These are phyloP conservation scores for Hemibagrus wyckioides DNA, from an alignment of 2,113 vertebrate genomes.

Conservation along the genomic window DNA sequence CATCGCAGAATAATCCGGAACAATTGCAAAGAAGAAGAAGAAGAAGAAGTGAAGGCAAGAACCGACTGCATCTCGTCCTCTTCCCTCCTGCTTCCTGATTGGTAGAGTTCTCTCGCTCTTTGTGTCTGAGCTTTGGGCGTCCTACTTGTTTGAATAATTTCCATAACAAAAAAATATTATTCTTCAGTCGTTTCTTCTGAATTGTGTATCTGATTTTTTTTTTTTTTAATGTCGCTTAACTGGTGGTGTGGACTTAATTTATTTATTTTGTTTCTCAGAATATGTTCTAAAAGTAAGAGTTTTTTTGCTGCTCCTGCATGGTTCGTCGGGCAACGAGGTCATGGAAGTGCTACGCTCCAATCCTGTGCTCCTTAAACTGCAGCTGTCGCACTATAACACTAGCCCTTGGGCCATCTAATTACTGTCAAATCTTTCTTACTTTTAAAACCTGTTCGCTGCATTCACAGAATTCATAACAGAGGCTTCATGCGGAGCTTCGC, in stretches of 20 bases:
- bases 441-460: background rate
- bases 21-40: constrained; percentile 6
- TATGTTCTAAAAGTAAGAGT: constrained; percentile 27
- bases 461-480: background rate
- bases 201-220: constrained; percentile 36
- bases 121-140: constrained; percentile 34
- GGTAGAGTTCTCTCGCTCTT: constrained; percentile 30
- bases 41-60: constrained; percentile 57
- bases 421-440: constrained; percentile 19
- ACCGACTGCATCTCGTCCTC: constrained; percentile 66
- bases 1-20: constrained; percentile 15
- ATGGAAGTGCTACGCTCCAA: constrained; percentile 2
- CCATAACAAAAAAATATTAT: constrained; percentile 45
- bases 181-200: constrained; percentile 49
- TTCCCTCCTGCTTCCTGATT: constrained; percentile 34
- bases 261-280: constrained; percentile 53
- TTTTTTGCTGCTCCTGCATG: constrained; percentile 35
- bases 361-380: constrained; percentile 14
- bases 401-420: constrained; percentile 13
- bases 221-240: constrained; percentile 49
- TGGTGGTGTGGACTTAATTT: constrained; percentile 59
- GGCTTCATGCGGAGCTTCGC: background rate
- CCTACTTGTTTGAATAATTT: constrained; percentile 46
- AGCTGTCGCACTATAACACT: background rate
- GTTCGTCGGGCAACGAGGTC: background rate